phyloP scores from a whole-genome alignment of 2,888 invertebrate genomes.

The Erebia aethiops region DNA sequence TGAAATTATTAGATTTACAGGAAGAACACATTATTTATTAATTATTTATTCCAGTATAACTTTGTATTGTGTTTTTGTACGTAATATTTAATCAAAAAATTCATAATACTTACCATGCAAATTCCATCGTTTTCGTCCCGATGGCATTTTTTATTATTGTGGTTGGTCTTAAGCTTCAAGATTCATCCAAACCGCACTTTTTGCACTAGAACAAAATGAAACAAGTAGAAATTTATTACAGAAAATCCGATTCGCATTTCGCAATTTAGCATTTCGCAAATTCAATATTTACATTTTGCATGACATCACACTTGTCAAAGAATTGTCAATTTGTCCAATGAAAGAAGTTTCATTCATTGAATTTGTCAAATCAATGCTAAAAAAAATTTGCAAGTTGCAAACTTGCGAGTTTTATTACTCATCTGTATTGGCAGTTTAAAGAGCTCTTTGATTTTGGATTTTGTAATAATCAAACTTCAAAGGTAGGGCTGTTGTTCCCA shows the following conservation, averaged over 20 bases:
- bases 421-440: too few species aligned
- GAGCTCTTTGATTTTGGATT: too few species aligned
- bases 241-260: background rate
- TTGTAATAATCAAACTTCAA: too few species aligned
- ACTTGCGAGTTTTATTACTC: background rate
- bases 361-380: constrained; percentile 25
- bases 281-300: constrained; percentile 10
- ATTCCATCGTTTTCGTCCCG: constrained; percentile 90
- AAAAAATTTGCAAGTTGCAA: constrained; percentile 33
- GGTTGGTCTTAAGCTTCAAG: background rate
- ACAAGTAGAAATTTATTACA: background rate
- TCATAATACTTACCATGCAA: constrained; percentile 84
- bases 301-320: background rate
- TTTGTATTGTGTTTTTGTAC: background rate
- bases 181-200: constrained; percentile 10
- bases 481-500: constrained; percentile 10
- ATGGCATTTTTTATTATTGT: constrained; percentile 71
- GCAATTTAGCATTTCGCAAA: constrained; percentile 6
- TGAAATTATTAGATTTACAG: background rate
- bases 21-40: background rate
- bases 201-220: constrained; percentile 4
- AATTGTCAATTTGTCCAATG: constrained; percentile 32
- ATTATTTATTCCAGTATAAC: background rate
- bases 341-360: too few species aligned
- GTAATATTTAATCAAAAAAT: background rate